Base-by-base conservation (phyloP, 2,797 vertebrate species). In the Kryptopterus vitreolus region DNA sequence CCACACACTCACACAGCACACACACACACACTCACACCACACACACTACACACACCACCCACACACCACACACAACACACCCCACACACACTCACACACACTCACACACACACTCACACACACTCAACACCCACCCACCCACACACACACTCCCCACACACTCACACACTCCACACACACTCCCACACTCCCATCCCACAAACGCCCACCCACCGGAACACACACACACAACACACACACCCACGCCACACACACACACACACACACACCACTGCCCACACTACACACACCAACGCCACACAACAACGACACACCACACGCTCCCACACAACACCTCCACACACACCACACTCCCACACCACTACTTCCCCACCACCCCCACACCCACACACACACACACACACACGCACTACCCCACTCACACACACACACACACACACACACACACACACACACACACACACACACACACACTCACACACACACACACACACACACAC, bases 241-340 rank as follows among this genome's bases (percentile, higher is more conserved):
- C 0, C 24, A 1, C 57, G 15, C 12, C 10, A 26, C 57, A 13
- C 24, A 59, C 29, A 31, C 59, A 59, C 57, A 59, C 57, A 61
- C 59, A 16, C 24, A 59, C 24, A 52, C 46, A 31, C 68, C 50
- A 43, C 0, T 13, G 50, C 38, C 29, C 16, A 29, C 48, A 53
- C 48, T 26, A 55, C 70, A 31, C 52, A 73, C 52, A 43, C 71
- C n/a, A n/a, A n/a, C n/a, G n/a, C n/a, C n/a, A n/a, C n/a, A n/a
- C n/a, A n/a, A n/a, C n/a, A n/a, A n/a, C n/a, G n/a, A n/a, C n/a
- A n/a, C n/a, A n/a, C 11, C 16, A 0, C n/a, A n/a, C n/a, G n/a
- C n/a, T n/a, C n/a, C n/a, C n/a, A n/a, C n/a, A n/a, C n/a, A n/a
- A n/a, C n/a, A n/a, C 6, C 38, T 7, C 38, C 1, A 29, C 13